These are phyloP conservation scores for Chondrilla cf. caribensis DNA, from an alignment of 37 sponge, comb jelly and placozoan genomes.

Conservation along the genomic window DNA sequence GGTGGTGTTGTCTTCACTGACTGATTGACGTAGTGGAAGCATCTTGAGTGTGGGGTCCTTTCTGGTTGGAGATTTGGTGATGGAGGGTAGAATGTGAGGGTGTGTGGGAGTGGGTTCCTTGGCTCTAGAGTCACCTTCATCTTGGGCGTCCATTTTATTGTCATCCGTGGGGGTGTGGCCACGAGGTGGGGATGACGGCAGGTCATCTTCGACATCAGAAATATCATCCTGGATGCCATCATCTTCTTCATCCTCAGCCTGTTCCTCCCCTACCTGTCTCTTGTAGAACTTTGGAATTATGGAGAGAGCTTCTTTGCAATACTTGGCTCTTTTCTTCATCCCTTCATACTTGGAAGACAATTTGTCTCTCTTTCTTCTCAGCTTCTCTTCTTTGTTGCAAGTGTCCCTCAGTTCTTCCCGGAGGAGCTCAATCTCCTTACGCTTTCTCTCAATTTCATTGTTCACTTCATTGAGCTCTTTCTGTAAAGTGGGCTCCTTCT, in stretches of 20 bases:
- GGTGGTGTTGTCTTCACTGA: neutral
- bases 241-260: constrained; percentile 1
- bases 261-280: neutral
- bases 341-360: neutral
- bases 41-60: neutral
- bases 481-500: neutral
- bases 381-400: constrained; percentile 2
- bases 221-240: constrained; percentile 7
- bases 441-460: neutral
- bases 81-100: neutral
- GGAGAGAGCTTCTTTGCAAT: constrained; percentile 21
- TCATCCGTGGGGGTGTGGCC: constrained; percentile 14
- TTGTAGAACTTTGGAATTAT: neutral
- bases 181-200: constrained; percentile 11
- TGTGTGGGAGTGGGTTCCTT: neutral
- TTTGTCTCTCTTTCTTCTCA: constrained; percentile 9
- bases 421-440: neutral
- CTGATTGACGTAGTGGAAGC: neutral
- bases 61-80: neutral
- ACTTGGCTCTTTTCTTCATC: constrained; percentile 16
- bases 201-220: constrained; percentile 11
- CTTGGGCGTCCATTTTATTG: neutral
- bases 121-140: neutral
- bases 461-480: neutral
- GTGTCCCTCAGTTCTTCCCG: constrained; percentile 6